These are phyloP conservation scores for Drosophila lini DNA, from an alignment of 1,140 invertebrate genomes.

Conservation along the genomic window DNA sequence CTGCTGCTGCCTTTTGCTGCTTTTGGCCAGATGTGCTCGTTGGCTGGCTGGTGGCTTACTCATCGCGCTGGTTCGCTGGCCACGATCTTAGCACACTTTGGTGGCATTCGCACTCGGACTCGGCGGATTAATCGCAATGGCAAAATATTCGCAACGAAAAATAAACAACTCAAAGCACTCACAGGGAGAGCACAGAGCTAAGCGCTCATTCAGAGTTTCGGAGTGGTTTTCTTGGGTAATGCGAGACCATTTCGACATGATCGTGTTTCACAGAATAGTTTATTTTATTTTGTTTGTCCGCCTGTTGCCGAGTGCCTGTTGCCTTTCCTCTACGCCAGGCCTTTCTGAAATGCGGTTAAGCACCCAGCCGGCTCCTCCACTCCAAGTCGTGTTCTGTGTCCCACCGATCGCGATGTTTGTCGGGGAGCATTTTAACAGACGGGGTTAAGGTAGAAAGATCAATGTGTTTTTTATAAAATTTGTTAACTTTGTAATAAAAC, in stretches of 20 bases:
- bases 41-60: slow-evolving; percentile 55
- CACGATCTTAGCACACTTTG: slow-evolving; percentile 64
- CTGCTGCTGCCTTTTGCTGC: slow-evolving; percentile 35
- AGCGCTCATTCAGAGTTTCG: slow-evolving; percentile 41
- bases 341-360: slow-evolving; percentile 79
- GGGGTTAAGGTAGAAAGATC: not conserved
- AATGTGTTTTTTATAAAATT: not conserved
- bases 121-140: slow-evolving; percentile 18
- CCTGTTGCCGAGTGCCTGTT: slow-evolving; percentile 34
- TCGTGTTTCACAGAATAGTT: slow-evolving; percentile 78
- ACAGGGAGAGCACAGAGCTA: slow-evolving; percentile 8
- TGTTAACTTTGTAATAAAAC: not conserved
- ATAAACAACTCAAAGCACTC: slow-evolving; percentile 18
- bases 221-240: slow-evolving; percentile 69
- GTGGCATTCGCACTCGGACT: slow-evolving; percentile 41
- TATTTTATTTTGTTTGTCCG: slow-evolving; percentile 59
- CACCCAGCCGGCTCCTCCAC: slow-evolving; percentile 33
- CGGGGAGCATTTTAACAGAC: not conserved
- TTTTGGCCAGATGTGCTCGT: slow-evolving; percentile 71
- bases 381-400: slow-evolving; percentile 23
- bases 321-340: slow-evolving; percentile 38
- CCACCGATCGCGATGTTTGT: slow-evolving; percentile 17
- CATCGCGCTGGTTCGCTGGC: slow-evolving; percentile 73
- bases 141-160: slow-evolving; percentile 18
- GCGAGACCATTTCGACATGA: slow-evolving; percentile 74